These are phyloP conservation scores for Nycticebus coucang DNA, from an alignment of 2,113 vertebrate species.

Conservation along the genomic window DNA sequence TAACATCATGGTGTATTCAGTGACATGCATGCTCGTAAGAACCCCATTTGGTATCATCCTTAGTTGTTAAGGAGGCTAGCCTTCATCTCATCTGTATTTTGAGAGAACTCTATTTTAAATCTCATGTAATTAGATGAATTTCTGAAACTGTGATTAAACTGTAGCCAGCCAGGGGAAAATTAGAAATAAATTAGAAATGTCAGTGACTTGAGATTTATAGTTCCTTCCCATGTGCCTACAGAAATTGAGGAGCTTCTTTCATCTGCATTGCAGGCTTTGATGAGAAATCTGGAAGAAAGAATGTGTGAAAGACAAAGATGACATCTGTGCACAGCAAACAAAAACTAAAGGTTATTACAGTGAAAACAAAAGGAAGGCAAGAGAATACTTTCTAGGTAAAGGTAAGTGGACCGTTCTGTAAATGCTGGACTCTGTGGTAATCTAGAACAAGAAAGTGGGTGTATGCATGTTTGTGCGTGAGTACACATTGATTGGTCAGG, in stretches of 20 bases:
- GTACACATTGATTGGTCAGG: background rate
- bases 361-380: background rate
- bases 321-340: background rate
- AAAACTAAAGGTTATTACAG: background rate
- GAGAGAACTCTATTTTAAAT: background rate
- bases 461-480: background rate
- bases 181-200: background rate
- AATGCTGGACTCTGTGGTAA: background rate
- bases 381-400: background rate
- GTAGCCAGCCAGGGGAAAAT: background rate
- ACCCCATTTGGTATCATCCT: background rate
- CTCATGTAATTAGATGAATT: constrained; percentile 12
- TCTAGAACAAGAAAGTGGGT: background rate
- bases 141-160: constrained; percentile 51
- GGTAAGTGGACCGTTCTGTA: background rate
- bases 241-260: background rate
- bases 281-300: background rate
- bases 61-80: background rate
- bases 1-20: accelerated
- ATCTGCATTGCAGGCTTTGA: constrained; percentile 10
- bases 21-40: accelerated
- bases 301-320: constrained; percentile 49
- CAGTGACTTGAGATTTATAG: background rate
- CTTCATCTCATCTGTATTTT: background rate
- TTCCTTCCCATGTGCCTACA: background rate